phyloP scores from a whole-genome alignment of 1,140 invertebrate genomes.

The Maconellicoccus hirsutus region DNA sequence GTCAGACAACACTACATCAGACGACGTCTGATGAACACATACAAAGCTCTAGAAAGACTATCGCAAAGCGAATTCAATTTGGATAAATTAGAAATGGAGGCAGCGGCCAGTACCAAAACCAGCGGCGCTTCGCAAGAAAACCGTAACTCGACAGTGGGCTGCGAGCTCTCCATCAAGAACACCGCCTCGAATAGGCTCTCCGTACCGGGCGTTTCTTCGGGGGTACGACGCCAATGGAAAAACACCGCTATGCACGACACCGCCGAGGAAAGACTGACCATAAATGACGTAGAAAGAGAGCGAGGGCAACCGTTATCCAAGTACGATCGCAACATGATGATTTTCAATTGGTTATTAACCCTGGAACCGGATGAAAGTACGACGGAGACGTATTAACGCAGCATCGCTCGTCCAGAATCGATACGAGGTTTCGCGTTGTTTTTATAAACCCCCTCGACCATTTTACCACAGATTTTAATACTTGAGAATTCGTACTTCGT shows the following conservation, averaged over 20 bases:
- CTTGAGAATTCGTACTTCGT: no score
- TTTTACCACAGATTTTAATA: no score
- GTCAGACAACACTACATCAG: constrained; percentile 61
- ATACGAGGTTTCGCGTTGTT: no score
- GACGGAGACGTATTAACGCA: constrained; percentile 10
- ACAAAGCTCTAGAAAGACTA: constrained; percentile 64
- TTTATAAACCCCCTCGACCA: no score
- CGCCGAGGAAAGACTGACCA: constrained; percentile 50
- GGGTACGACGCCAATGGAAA: constrained; percentile 17
- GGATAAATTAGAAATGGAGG: constrained; percentile 53
- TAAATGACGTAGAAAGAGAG: constrained; percentile 67
- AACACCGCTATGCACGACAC: constrained; percentile 31
- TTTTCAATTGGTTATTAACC: constrained; percentile 81
- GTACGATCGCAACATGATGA: constrained; percentile 84
- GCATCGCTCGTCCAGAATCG: no score
- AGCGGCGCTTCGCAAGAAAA: not conserved
- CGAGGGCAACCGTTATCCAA: constrained; percentile 70
- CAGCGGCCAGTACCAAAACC: constrained; percentile 35
- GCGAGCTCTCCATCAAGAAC: constrained; percentile 13
- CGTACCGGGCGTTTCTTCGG: constrained; percentile 10
- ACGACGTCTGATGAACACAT: constrained; percentile 60
- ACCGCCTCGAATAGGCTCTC: not conserved
- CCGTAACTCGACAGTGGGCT: not conserved
- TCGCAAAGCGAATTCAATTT: constrained; percentile 72
- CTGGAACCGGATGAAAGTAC: constrained; percentile 46